Percentiles rank a stretch among this genome's conserved stretches.
Evolutionary conservation across 2,113 vertebrate genomes (phyloP).

Genomic region (Tetrao urogallus): DNA sequence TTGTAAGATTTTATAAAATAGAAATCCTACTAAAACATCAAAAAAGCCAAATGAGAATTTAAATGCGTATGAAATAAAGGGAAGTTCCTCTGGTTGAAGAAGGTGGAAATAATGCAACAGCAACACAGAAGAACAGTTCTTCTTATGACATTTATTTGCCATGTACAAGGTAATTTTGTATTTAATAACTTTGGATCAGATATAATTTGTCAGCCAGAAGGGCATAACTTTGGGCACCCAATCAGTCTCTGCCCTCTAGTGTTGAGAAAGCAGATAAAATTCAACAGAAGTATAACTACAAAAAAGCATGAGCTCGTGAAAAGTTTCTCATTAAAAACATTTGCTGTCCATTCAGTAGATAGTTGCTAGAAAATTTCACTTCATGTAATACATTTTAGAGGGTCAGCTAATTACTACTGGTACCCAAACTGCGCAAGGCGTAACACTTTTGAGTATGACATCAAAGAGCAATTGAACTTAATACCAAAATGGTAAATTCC

Average conservation of each 20-base stretch:
- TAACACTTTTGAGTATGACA: not conserved
- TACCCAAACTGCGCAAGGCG: not conserved
- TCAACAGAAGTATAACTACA: conserved; percentile 18
- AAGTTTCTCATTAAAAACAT: conserved; percentile 46
- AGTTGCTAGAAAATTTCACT: not conserved
- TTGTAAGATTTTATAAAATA: conserved; percentile 37
- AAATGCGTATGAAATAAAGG: not conserved
- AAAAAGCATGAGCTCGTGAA: conserved; percentile 1
- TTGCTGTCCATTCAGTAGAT: not conserved
- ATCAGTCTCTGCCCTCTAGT: conserved; percentile 85
- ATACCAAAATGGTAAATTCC: not conserved
- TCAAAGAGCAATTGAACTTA: not conserved
- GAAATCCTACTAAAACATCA: not conserved
- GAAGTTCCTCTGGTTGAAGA: conserved; percentile 7
- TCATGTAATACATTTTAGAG: not conserved
- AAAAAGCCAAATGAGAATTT: not conserved
- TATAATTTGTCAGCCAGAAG: conserved; percentile 69
- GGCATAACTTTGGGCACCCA: conserved; percentile 76
- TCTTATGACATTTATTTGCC: conserved; percentile 4
- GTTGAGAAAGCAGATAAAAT: conserved; percentile 82
- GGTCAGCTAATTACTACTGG: not conserved
- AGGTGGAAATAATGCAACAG: conserved; percentile 9
- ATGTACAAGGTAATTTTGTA: conserved; percentile 38
- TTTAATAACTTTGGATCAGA: conserved; percentile 67
- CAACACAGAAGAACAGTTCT: not conserved